Conservation (phyloP, 2,888 invertebrate genomes). For the Nowickia ferox region DNA sequence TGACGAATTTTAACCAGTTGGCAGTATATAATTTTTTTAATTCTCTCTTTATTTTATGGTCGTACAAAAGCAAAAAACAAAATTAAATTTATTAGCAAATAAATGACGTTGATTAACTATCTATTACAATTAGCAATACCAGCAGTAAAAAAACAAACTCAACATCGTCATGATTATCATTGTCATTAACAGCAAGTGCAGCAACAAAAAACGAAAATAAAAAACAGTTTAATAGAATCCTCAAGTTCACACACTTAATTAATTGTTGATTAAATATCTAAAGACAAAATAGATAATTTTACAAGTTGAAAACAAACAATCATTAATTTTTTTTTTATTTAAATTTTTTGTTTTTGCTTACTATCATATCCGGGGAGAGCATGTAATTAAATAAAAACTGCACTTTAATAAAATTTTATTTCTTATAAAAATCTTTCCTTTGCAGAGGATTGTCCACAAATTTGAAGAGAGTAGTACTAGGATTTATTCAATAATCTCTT, state of each 20-base stretch:
- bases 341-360: neutral
- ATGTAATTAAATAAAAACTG: too few relatives aligned
- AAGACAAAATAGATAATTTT: slow-evolving; percentile 67
- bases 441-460: too few relatives aligned
- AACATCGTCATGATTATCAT: slow-evolving; percentile 19
- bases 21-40: neutral
- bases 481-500: too few relatives aligned
- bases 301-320: slow-evolving; percentile 69
- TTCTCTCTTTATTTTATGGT: neutral
- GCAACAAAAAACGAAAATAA: neutral
- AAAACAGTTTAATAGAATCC: slow-evolving; percentile 53
- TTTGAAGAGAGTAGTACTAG: too few relatives aligned
- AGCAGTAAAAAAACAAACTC: slow-evolving; percentile 31
- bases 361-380: neutral
- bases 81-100: slow-evolving; percentile 34
- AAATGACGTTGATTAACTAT: slow-evolving; percentile 58
- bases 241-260: slow-evolving; percentile 71
- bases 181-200: slow-evolving; percentile 28
- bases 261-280: slow-evolving; percentile 70
- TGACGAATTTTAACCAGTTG: slow-evolving; percentile 46
- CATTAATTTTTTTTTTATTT: slow-evolving; percentile 26
- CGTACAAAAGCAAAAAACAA: neutral
- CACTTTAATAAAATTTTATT: too few relatives aligned
- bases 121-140: slow-evolving; percentile 54
- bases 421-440: too few relatives aligned